phyloP scores from a whole-genome alignment of 2,888 invertebrate genomes.

The Drosophila pegasa region DNA sequence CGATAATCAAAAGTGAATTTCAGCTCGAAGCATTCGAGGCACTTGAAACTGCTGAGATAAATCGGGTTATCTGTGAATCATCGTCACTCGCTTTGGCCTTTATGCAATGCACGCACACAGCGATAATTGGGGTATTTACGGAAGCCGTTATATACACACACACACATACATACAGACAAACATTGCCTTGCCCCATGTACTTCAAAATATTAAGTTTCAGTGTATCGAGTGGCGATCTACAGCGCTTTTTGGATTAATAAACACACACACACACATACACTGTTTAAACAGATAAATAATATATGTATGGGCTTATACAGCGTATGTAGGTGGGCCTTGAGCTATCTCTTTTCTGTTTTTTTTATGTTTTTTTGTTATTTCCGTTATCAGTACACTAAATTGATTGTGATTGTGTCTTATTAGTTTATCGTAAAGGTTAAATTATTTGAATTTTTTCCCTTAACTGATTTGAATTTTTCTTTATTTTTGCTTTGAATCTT shows the following conservation, averaged over 20 bases:
- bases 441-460: slow-evolving; percentile 36
- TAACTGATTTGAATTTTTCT: too few species aligned
- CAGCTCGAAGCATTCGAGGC: neutral
- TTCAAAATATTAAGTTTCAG: slow-evolving; percentile 35
- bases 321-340: neutral
- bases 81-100: neutral
- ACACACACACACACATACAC: neutral
- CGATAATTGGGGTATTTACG: slow-evolving; percentile 8
- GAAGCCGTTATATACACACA: neutral
- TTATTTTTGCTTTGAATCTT: neutral
- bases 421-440: neutral
- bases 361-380: too few species aligned
- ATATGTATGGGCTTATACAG: neutral
- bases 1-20: neutral
- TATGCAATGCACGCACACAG: neutral
- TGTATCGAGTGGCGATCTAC: slow-evolving; percentile 36
- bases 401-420: neutral
- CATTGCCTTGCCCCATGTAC: neutral
- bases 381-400: too few species aligned
- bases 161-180: too few species aligned
- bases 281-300: neutral
- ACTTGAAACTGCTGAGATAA: neutral
- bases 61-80: slow-evolving; percentile 10
- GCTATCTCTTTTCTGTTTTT: neutral
- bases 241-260: slow-evolving; percentile 8